Percentiles rank a stretch among this genome's conserved stretches.
These are phyloP conservation scores for Balaeniceps rex DNA, from an alignment of 2,113 vertebrate species.

Conservation along the genomic window DNA sequence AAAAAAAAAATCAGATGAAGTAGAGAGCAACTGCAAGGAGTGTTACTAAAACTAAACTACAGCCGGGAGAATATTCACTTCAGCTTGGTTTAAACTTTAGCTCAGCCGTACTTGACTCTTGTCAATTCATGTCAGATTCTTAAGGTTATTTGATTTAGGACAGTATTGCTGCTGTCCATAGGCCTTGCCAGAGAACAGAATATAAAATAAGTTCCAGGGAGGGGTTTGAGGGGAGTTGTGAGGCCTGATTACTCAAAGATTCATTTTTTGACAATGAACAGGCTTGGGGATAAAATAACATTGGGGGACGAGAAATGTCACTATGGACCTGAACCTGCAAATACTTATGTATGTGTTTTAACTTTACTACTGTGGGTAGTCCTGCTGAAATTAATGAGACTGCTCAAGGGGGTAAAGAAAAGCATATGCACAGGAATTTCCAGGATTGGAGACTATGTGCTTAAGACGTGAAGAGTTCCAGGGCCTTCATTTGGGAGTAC, in stretches of 20 bases:
- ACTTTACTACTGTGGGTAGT: slow-evolving; percentile 60
- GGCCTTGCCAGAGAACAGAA: slow-evolving; percentile 50
- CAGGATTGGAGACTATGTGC: slow-evolving; percentile 1
- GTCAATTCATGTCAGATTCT: slow-evolving; percentile 52
- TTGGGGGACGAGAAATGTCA: neutral
- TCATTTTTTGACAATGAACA: slow-evolving; percentile 56
- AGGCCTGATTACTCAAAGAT: slow-evolving; percentile 55
- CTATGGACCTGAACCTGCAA: slow-evolving; percentile 49
- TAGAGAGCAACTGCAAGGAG: neutral
- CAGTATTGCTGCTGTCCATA: slow-evolving; percentile 54
- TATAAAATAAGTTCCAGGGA: slow-evolving; percentile 58
- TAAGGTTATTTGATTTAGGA: slow-evolving; percentile 59
- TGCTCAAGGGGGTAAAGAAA: slow-evolving; percentile 54
- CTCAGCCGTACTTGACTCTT: slow-evolving; percentile 38
- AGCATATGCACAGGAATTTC: slow-evolving; percentile 51
- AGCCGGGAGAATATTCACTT: neutral
- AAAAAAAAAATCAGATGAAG: neutral
- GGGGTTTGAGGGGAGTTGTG: slow-evolving; percentile 20
- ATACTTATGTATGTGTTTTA: slow-evolving; percentile 47
- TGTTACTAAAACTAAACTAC: neutral
- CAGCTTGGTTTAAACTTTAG: slow-evolving; percentile 18
- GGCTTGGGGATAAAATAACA: slow-evolving; percentile 48
- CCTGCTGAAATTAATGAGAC: slow-evolving; percentile 56
- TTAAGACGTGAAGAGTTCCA: slow-evolving; percentile 42
- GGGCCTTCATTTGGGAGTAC: slow-evolving; percentile 41